Percentiles rank a stretch among this genome's conserved stretches.
Conservation (phyloP, 2,888 invertebrate species). For the Platycheirus albimanus region DNA sequence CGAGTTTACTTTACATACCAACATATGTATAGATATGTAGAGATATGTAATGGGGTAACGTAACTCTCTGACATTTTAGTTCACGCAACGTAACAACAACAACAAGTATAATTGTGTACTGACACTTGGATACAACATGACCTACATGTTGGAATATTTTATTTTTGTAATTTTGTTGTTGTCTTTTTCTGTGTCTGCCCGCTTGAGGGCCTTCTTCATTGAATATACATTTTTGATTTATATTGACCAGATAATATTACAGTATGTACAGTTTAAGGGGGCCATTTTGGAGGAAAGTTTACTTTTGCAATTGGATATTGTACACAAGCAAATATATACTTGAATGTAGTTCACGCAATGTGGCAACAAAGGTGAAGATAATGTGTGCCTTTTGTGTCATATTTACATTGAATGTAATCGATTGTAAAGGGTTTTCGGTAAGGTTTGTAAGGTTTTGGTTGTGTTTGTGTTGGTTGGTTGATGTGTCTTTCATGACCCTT, state of each 20-base stretch:
- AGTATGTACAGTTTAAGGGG: slow-evolving; percentile 4
- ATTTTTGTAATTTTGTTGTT: too few species aligned
- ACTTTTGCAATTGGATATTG: slow-evolving; percentile 12
- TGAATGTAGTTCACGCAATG: neutral
- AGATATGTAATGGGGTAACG: neutral
- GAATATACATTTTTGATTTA: slow-evolving; percentile 24
- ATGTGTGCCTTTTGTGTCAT: slow-evolving; percentile 8
- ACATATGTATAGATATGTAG: neutral
- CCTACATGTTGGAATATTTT: slow-evolving; percentile 52
- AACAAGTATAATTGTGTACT: slow-evolving; percentile 1
- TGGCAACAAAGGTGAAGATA: neutral
- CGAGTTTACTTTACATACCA: slow-evolving; percentile 2
- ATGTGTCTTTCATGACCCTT: too few species aligned
- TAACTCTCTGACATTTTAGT: slow-evolving; percentile 25
- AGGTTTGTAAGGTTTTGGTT: too few species aligned
- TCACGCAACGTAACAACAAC: slow-evolving; percentile 34
- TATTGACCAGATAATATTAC: slow-evolving; percentile 55
- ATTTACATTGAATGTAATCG: neutral
- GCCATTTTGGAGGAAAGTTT: slow-evolving; percentile 11
- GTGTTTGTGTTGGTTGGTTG: too few species aligned
- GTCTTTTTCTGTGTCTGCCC: slow-evolving; percentile 2
- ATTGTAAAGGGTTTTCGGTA: too few species aligned
- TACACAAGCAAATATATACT: slow-evolving; percentile 8
- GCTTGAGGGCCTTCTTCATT: slow-evolving; percentile 62
- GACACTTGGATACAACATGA: slow-evolving; percentile 53